Evolutionary conservation across 2,113 vertebrate species (phyloP).

Genomic region (Dicaeum eximium): DNA sequence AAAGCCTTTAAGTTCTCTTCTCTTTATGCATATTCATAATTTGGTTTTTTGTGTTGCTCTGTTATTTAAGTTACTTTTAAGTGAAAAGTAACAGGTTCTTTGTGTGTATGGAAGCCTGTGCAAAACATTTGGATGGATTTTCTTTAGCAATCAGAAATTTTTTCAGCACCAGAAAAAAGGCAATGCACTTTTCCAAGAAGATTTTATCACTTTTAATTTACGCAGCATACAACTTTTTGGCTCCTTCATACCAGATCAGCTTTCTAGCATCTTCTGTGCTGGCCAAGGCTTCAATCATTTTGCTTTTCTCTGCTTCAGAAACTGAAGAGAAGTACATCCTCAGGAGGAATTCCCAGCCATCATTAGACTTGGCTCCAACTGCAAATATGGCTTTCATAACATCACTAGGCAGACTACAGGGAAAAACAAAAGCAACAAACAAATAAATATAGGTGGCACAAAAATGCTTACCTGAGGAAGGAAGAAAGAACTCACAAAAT

Average conservation of each 20-base stretch:
- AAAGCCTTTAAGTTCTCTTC: neutral
- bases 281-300: slow-evolving; percentile 85
- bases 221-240: neutral
- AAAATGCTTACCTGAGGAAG: neutral
- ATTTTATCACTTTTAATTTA: neutral
- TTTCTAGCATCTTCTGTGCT: slow-evolving; percentile 78
- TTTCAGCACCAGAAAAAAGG: neutral
- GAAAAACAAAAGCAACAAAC: neutral
- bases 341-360: slow-evolving; percentile 78
- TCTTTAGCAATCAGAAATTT: neutral
- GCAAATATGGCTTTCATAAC: slow-evolving; percentile 83
- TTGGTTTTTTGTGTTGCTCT: neutral
- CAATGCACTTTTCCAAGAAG: neutral
- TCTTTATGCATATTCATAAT: neutral
- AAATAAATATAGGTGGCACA: neutral
- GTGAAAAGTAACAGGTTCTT: neutral
- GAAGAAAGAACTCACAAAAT: neutral
- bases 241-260: slow-evolving; percentile 78
- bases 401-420: slow-evolving; percentile 83
- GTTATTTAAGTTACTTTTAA: neutral
- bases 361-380: slow-evolving; percentile 79
- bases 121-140: neutral
- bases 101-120: neutral
- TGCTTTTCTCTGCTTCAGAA: slow-evolving; percentile 84
- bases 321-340: slow-evolving; percentile 59